phyloP scores from a whole-genome alignment of 2,113 vertebrate genomes.

The Vombatus ursinus region DNA sequence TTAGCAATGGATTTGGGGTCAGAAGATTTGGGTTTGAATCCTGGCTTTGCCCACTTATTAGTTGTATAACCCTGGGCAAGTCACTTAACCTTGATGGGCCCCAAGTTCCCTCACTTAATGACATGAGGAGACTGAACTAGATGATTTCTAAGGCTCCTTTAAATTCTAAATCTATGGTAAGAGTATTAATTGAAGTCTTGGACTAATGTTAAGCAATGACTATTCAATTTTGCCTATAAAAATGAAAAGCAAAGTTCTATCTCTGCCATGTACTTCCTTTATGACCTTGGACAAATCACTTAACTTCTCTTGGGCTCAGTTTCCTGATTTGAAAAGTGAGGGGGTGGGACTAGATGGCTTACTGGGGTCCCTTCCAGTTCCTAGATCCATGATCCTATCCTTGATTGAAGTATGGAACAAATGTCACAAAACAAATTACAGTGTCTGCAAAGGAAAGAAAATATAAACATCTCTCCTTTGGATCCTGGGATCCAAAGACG shows the following conservation, averaged over 20 bases:
- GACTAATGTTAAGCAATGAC: background rate
- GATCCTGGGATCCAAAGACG: background rate
- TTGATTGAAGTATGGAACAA: too few relatives aligned
- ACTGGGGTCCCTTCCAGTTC: conserved; percentile 71
- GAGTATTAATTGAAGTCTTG: background rate
- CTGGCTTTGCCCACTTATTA: background rate
- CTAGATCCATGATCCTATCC: too few relatives aligned
- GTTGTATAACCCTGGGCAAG: background rate
- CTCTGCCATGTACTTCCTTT: background rate
- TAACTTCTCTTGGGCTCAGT: background rate
- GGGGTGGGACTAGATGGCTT: conserved; percentile 22
- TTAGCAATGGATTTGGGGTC: background rate
- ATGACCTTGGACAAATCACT: background rate
- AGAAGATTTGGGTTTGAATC: background rate
- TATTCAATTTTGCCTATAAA: background rate
- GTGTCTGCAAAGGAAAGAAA: too few relatives aligned
- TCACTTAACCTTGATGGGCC: background rate
- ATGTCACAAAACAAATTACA: too few relatives aligned
- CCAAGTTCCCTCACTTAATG: background rate
- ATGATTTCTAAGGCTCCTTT: background rate
- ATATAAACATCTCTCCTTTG: too few relatives aligned
- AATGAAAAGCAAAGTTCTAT: background rate
- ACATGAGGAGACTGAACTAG: background rate
- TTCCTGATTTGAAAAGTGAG: background rate
- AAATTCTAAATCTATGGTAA: background rate